phyloP scores from a whole-genome alignment of 2,888 invertebrate species.

The Branchellion lobata region DNA sequence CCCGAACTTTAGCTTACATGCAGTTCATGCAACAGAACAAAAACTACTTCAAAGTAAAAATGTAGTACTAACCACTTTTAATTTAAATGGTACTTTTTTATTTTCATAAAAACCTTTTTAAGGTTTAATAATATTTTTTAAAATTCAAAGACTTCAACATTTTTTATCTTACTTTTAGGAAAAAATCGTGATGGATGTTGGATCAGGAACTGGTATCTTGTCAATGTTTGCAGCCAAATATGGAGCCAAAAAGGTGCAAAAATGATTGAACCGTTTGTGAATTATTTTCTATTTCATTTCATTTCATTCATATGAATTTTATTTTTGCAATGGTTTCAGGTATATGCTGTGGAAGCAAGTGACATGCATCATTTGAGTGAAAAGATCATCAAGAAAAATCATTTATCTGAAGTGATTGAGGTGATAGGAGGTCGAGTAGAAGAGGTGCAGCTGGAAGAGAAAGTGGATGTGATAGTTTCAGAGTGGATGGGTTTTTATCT shows the following conservation, averaged over 20 bases:
- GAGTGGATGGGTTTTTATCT: conserved; percentile 63
- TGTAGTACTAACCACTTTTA: too few species aligned
- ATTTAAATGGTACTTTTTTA: too few species aligned
- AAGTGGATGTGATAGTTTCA: conserved; percentile 59
- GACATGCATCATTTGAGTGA: conserved; percentile 55
- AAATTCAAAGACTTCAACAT: too few species aligned
- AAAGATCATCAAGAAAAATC: conserved; percentile 57
- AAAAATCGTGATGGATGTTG: conserved; percentile 65
- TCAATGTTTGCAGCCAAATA: conserved; percentile 60
- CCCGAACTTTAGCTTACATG: conserved; percentile 59
- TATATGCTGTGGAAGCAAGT: conserved; percentile 61
- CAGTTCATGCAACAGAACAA: conserved; percentile 57
- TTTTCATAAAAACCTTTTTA: too few species aligned
- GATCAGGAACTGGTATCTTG: conserved; percentile 61
- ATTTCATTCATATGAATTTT: neutral
- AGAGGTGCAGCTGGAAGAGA: conserved; percentile 55
- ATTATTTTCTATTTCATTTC: conserved; percentile 6
- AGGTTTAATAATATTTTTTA: too few species aligned
- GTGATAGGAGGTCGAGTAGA: conserved; percentile 58
- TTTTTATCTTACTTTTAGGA: too few species aligned
- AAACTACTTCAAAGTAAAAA: conserved; percentile 54
- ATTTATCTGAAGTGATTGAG: conserved; percentile 54
- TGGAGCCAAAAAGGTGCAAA: conserved; percentile 62
- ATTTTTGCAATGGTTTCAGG: conserved; percentile 43
- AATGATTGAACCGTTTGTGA: neutral